Evolutionary conservation across 2,797 vertebrate genomes (phyloP), one percentile per base, ranked within the genome.

Genomic region (Pagetopsis macropterus): DNA sequence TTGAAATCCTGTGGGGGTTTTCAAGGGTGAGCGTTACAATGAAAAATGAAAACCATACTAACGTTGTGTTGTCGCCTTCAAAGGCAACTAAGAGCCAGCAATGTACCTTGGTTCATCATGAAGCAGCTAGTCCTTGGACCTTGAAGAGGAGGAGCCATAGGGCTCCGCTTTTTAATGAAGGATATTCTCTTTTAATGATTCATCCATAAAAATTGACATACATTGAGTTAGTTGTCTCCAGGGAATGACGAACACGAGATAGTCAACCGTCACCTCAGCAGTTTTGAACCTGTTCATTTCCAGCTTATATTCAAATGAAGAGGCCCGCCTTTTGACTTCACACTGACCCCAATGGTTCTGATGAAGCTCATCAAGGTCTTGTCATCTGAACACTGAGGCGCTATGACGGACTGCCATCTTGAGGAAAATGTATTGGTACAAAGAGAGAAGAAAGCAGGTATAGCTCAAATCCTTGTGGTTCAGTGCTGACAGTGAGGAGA

Each of bases 261-360:
- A 68, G 78, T 83, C 71, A 58, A 70, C 83, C 76, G 71, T 79
- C 57, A 57, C 51, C 65, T 84, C 75, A 75, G 82, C 83, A 79
- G 50, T 82, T 86, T 87, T 75, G 44, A 81, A 84, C 62, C 33
- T 19, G 16, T 65, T 81, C 45, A 71, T 83, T 84, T 86, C 52
- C 62, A 68, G 33, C 63, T 69, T 69, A 77, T 86, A 78, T 86
- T 59, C 66, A 41, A 41, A 33, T 13, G 63, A 61, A 52, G 14
- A 41, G 6, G 43, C 19, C 45, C 9, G 1, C 37, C 37, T 58
- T 40, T 59, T 55, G 23, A 9, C 8, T 54, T 10, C 60, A 40
- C 21, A n/a, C 72, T 50, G 59, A 50, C 41, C 44, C 37, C 44
- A 76, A 68, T 72, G 68, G 61, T 72, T 51, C 67, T 17, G 61